Evolutionary conservation across 2,113 vertebrate species (phyloP), one percentile per base, ranked within the genome.

Genomic region (Bubalus kerabau): DNA sequence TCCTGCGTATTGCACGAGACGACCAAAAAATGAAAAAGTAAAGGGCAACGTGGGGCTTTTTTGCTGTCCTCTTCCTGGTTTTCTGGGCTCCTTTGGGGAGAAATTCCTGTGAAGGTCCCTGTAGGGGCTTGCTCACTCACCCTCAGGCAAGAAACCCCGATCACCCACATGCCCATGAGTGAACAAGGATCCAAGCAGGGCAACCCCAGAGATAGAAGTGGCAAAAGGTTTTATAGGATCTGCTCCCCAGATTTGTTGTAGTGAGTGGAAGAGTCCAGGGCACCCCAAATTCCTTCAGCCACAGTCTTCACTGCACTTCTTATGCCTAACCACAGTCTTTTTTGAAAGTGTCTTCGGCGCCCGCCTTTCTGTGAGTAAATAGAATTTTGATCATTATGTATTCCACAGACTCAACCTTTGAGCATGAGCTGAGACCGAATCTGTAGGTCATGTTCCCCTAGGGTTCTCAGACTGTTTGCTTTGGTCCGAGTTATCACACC

Each of bases 361-460:
- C 19, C 8, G 1, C 28, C 21, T 2, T 30, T 9, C 28, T 46
- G n/a, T 60, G 57, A 83, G 26, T 19, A 62, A 71, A 59, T 14
- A 12, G 43, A 56, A 32, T 43, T 56, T 40, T 24, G 50, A 30
- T 64, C 12, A 1, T 59, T 86, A 71, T n/a, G 6, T 30, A 32
- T 54, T 64, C 71, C 7, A 4, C 15, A n/a, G 40, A 14, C 59
- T n/a, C 28, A 17, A 5, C 64, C 59, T 36, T 15, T 26, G 93
- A 15, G 48, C 52, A 17, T 24, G 1, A 17, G 71, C 50, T 0
- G 17, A 32, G 88, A 30, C 52, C 0, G 0, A 13, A 15, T 32
- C 54, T n/a, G 48, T 2, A 1, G 23, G 13, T 36, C 0, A 0
- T 0, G 7, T 7, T 30, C 28, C 54, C 23, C 2, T 3, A 0